Percentiles rank a stretch among this genome's conserved stretches.
phyloP scores from a whole-genome alignment of 2,797 vertebrate species.

The Octomys mimax region DNA sequence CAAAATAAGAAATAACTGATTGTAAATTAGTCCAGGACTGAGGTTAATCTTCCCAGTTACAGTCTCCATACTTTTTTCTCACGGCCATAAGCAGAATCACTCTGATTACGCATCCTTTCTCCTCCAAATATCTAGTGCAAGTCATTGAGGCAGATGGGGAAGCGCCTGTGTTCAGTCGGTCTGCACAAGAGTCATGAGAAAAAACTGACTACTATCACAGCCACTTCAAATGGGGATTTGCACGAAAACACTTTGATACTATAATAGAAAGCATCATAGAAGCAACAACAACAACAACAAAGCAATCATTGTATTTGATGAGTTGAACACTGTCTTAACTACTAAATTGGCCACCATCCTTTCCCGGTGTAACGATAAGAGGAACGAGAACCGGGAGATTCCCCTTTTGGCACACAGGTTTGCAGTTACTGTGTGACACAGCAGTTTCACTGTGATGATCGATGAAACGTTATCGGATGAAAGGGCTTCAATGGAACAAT shows the following conservation, averaged over 20 bases:
- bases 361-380: slow-evolving; percentile 83
- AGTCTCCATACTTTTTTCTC: slow-evolving; percentile 68
- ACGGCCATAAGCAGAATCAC: slow-evolving; percentile 44
- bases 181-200: slow-evolving; percentile 67
- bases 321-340: slow-evolving; percentile 85
- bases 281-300: background rate
- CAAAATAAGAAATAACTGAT: background rate
- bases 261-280: slow-evolving; percentile 84
- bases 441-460: slow-evolving; percentile 83
- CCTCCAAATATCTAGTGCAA: slow-evolving; percentile 20
- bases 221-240: slow-evolving; percentile 68
- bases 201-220: slow-evolving; percentile 69
- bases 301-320: slow-evolving; percentile 82
- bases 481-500: slow-evolving; percentile 79
- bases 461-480: slow-evolving; percentile 82
- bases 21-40: slow-evolving; percentile 30
- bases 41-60: background rate
- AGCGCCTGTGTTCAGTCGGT: slow-evolving; percentile 4
- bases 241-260: slow-evolving; percentile 72
- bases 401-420: slow-evolving; percentile 82
- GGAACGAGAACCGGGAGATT: slow-evolving; percentile 71
- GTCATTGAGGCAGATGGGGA: background rate
- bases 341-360: slow-evolving; percentile 87
- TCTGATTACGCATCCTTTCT: background rate
- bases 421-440: slow-evolving; percentile 83